Evolutionary conservation across 2,797 vertebrate species (phyloP), one percentile per base, ranked within the genome.

Genomic region (Molothrus ater): DNA sequence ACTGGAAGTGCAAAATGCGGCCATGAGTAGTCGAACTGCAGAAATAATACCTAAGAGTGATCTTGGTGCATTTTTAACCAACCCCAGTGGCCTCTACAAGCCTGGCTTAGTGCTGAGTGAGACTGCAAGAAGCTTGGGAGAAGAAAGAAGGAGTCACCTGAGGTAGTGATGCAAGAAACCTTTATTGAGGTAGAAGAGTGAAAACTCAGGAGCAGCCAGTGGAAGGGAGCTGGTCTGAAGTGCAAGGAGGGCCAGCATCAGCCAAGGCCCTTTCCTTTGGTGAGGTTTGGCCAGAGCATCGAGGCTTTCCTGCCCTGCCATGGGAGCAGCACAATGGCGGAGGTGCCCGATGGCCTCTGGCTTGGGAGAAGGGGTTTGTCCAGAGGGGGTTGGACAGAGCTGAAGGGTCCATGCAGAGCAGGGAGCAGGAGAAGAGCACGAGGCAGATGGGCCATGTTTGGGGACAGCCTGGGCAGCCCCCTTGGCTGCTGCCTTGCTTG

Each of bases 181-280:
- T 82, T 82, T 72, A 82, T 82, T 63, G 48, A 38, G 15, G 18
- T 9, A 38, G 42, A 22, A 48, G 1, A n/a, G 2, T 5, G 9
- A 38, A 57, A 68, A 11, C 4, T 21, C 22, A 15, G 1, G 15
- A n/a, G 34, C 11, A 38, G 4, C 6, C 18, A 20, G 17, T 8
- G 9, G 29, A 28, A 38, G 5, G 3, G 28, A 28, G 3, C 13
- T 20, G 21, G 1, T n/a, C 51, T 9, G 17, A 26, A 22, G 11
- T 11, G 9, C 5, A 8, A 17, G 5, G 0, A 32, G 10, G 28
- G 5, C 0, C 1, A n/a, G 2, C 13, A 32, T 11, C 14, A 26
- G 7, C 17, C 13, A 2, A 32, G 10, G 14, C 0, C 5, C 21
- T 0, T 8, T 28, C 4, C 17, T 45, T 47, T 7, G 15, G 15